Percentiles rank a stretch among this genome's conserved stretches.
Evolutionary conservation across 92 coral and sea anemone species (phyloP).

Genomic region (Scolanthus callimorphus): DNA sequence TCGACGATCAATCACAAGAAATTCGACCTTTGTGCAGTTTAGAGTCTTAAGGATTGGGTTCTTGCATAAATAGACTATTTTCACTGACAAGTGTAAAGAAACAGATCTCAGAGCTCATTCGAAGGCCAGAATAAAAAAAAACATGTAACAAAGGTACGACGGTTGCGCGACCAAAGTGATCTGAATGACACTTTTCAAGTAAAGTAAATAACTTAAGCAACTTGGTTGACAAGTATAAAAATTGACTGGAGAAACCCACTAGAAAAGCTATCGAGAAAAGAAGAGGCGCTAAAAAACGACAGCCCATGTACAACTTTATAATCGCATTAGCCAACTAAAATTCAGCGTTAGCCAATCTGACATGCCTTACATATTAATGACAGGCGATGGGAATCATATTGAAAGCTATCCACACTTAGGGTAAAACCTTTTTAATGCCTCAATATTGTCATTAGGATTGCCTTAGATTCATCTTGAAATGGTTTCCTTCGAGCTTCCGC

Average conservation of each 20-base stretch:
- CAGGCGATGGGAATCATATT: constrained; percentile 66
- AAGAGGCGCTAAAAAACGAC: constrained; percentile 32
- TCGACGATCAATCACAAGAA: constrained; percentile 1
- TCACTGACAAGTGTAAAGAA: constrained; percentile 7
- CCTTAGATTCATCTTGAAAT: constrained; percentile 52
- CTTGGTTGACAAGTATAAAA: too few species aligned
- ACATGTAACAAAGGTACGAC: not conserved
- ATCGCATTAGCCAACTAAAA: constrained; percentile 82
- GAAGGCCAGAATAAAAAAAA: not conserved
- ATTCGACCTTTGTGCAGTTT: not conserved
- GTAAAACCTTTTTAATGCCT: constrained; percentile 78
- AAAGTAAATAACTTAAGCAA: not conserved
- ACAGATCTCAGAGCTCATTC: not conserved
- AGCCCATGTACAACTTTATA: constrained; percentile 33
- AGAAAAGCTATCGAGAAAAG: constrained; percentile 15
- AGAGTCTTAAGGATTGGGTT: constrained; percentile 11
- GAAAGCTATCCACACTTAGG: constrained; percentile 83
- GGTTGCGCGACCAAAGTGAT: too few species aligned
- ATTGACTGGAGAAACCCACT: not conserved
- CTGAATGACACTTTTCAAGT: too few species aligned
- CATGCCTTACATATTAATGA: constrained; percentile 74
- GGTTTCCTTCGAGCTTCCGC: constrained; percentile 77
- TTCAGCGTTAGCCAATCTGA: constrained; percentile 54
- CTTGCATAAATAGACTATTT: constrained; percentile 2
- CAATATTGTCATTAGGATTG: constrained; percentile 86